Conservation (phyloP, 2,113 vertebrate genomes). For the Zootoca vivipara region DNA sequence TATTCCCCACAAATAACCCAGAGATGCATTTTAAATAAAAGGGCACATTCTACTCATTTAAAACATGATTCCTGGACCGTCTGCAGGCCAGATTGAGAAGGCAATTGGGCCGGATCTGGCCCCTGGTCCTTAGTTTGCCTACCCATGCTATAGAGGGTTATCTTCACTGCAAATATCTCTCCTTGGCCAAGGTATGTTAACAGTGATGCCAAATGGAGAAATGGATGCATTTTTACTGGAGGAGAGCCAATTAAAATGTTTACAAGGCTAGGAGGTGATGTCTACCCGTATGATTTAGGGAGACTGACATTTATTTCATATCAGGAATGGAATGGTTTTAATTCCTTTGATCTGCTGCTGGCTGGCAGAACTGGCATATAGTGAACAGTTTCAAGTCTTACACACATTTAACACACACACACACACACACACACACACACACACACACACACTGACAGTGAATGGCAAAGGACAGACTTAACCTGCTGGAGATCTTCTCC, state of each 20-base stretch:
- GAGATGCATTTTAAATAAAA: too few relatives aligned
- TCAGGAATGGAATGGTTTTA: slow-evolving; percentile 64
- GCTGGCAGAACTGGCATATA: slow-evolving; percentile 53
- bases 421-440: slow-evolving; percentile 37
- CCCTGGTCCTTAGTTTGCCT: too few relatives aligned
- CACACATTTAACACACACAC: slow-evolving; percentile 48
- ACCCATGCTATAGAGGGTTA: neutral
- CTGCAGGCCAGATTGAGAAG: too few relatives aligned
- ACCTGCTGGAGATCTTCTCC: neutral
- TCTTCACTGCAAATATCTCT: neutral
- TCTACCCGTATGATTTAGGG: slow-evolving; percentile 47
- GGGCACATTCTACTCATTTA: too few relatives aligned
- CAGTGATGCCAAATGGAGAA: slow-evolving; percentile 6
- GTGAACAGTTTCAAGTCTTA: slow-evolving; percentile 55
- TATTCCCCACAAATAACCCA: too few relatives aligned
- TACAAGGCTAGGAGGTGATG: slow-evolving; percentile 61
- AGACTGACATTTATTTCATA: slow-evolving; percentile 66
- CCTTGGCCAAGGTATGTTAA: slow-evolving; percentile 26
- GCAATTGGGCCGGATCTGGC: too few relatives aligned
- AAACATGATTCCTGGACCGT: too few relatives aligned
- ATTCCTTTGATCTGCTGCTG: slow-evolving; percentile 65
- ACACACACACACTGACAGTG: slow-evolving; percentile 41
- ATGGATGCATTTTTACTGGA: slow-evolving; percentile 43
- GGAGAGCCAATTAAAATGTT: slow-evolving; percentile 50
- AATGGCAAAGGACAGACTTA: slow-evolving; percentile 50